Evolutionary conservation across 2,888 invertebrate species (phyloP).

Genomic region (Conchocele bisecta): DNA sequence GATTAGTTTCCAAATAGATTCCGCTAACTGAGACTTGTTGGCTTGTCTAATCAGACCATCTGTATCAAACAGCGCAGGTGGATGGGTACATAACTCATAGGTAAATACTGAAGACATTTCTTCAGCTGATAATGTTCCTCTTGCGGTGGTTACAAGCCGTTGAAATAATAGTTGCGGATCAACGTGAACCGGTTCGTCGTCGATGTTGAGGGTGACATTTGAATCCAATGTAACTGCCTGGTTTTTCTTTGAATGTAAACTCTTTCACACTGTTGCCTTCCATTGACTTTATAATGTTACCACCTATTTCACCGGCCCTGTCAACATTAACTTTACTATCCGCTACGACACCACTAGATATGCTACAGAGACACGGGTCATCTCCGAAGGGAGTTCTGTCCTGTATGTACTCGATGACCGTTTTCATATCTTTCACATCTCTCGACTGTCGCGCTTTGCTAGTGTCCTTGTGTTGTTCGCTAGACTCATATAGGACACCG

Average conservation of each 20-base stretch:
- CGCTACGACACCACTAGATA: constrained; percentile 2
- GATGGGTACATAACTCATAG: constrained; percentile 9
- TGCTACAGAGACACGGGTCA: constrained; percentile 26
- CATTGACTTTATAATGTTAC: constrained; percentile 35
- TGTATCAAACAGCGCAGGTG: constrained; percentile 2
- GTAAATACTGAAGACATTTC: constrained; percentile 6
- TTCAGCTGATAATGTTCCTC: not conserved
- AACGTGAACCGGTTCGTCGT: constrained; percentile 3
- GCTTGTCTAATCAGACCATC: not conserved
- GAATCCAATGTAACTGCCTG: constrained; percentile 35
- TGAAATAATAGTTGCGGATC: constrained; percentile 11
- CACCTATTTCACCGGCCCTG: constrained; percentile 38
- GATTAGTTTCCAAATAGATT: not conserved
- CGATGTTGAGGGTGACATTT: constrained; percentile 17
- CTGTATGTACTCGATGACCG: not conserved
- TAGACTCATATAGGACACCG: constrained; percentile 1
- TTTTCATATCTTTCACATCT: constrained; percentile 30
- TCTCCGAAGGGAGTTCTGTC: constrained; percentile 17
- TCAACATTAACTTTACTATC: constrained; percentile 23
- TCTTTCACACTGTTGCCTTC: constrained; percentile 26
- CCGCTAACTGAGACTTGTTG: not conserved
- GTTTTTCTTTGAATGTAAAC: constrained; percentile 21
- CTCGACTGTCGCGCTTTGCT: constrained; percentile 15
- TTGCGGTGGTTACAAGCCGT: not conserved
- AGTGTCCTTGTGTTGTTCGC: constrained; percentile 45